Evolutionary conservation across 2,888 invertebrate species (phyloP).

Genomic region (Leptogaster cylindrica): DNA sequence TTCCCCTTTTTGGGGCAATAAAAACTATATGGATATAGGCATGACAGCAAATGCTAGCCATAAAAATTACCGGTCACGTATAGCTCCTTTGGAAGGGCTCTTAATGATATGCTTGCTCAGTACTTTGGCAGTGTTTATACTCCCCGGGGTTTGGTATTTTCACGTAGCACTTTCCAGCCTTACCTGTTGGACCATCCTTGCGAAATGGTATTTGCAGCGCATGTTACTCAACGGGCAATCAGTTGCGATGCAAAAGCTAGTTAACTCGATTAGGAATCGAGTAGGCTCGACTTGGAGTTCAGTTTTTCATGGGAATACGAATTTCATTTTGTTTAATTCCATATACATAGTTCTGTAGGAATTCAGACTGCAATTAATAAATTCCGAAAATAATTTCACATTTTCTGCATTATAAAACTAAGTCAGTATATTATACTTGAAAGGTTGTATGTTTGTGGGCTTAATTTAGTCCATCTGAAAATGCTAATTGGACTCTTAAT

Average conservation of each 20-base stretch:
- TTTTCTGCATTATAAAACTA: no score
- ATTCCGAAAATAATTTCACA: no score
- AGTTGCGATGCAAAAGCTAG: constrained; percentile 21
- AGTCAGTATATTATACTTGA: no score
- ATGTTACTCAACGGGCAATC: constrained; percentile 21
- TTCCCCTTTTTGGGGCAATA: no score
- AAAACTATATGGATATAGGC: no score
- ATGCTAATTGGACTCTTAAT: no score
- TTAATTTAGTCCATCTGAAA: no score
- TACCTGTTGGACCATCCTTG: neutral
- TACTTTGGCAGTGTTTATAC: constrained; percentile 24
- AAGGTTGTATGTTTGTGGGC: no score
- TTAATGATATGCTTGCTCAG: constrained; percentile 34
- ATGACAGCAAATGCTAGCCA: constrained; percentile 17
- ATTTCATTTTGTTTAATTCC: no score
- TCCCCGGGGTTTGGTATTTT: neutral
- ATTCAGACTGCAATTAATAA: no score
- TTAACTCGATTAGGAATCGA: constrained; percentile 10
- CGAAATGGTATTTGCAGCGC: constrained; percentile 24
- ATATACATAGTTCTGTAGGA: no score
- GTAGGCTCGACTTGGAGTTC: neutral
- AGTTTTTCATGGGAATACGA: neutral
- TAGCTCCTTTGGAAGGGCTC: constrained; percentile 25
- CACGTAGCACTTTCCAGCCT: neutral
- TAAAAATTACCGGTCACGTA: constrained; percentile 38